Base-by-base conservation (phyloP, 53 echinoderm and acorn worm genomes). In the Stichopus horrens region DNA sequence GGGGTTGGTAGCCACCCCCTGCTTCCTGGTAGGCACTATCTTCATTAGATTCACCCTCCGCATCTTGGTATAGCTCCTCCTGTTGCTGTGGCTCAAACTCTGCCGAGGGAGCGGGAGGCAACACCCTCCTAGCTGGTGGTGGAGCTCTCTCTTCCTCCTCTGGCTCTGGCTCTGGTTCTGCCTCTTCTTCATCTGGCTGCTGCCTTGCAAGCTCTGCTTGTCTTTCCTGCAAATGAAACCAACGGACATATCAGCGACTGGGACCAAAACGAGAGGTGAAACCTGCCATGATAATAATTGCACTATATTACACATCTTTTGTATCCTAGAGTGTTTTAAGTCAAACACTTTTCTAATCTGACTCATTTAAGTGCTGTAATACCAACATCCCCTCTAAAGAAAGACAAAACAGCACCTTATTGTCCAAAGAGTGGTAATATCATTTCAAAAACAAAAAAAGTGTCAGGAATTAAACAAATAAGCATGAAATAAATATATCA, bases 161-260 rank as follows among this genome's bases (percentile, higher is more conserved):
- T 18, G 91, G 92, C 74, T 92, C 74, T 9, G 90, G 89, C 65
- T 92, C 91, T 14, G 86, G 91, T 76, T 96, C 91, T 6, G 91
- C 93, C 23, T 92, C 89, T 22, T 76, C 83, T 54, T 88, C 88
- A 14, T 74, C 74, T 73, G 94, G 82, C 57, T 94, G 94, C 11
- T 92, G 90, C 14, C 90, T 91, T 71, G 95, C 90, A 77, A 93
- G 86, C 14, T 88, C 88, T 73, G 58, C 93, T 79, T 94, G 94
- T 77, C 96, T 90, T 57, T 96, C 96, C 96, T 96, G 67, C 71
- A 5, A 16, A 54, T 6, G 7, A 52, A 78, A 52, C 9, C 22
- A 78, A 21, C 9, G 37, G 37, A 37, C 37, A 37, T 37, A 37
- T 37, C 37, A 37, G 37, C 37, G 2, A 37, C 37, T 37, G 37